Conservation (phyloP, 37 sponge, comb jelly and placozoan genomes). For the Amphimedon queenslandica region DNA sequence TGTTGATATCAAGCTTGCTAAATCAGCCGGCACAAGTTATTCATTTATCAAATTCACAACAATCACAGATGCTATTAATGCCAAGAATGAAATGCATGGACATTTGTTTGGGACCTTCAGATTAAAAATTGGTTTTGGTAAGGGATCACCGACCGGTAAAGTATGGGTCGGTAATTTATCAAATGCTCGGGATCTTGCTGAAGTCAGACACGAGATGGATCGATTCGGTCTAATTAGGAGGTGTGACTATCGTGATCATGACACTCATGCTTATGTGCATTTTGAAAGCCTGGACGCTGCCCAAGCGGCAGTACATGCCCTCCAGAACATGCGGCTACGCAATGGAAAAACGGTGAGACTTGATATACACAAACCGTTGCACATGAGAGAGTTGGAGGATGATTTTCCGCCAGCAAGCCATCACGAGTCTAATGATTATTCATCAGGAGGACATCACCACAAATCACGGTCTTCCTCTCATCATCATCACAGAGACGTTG, state of each 20-base stretch:
- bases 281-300: constrained; percentile 78
- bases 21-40: constrained; percentile 57
- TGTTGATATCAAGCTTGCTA: constrained; percentile 82
- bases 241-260: constrained; percentile 70
- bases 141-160: constrained; percentile 68
- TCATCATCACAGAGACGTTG: not conserved
- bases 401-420: not conserved
- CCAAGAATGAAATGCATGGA: constrained; percentile 90
- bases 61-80: constrained; percentile 84
- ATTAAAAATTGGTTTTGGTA: constrained; percentile 87
- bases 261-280: constrained; percentile 70
- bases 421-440: constrained; percentile 30
- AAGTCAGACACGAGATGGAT: constrained; percentile 80
- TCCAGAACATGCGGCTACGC: constrained; percentile 34
- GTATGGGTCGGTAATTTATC: constrained; percentile 78
- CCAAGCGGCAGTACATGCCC: constrained; percentile 45
- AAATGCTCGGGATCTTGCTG: constrained; percentile 43
- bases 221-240: constrained; percentile 84
- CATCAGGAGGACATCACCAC: not conserved
- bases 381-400: not conserved
- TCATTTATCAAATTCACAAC: constrained; percentile 89
- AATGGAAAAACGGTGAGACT: constrained; percentile 41
- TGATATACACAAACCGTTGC: constrained; percentile 31
- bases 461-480: no score
- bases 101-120: constrained; percentile 63